Evolutionary conservation across 2,113 vertebrate genomes (phyloP), one percentile per base, ranked within the genome.

Genomic region (Pteruthius melanotis): DNA sequence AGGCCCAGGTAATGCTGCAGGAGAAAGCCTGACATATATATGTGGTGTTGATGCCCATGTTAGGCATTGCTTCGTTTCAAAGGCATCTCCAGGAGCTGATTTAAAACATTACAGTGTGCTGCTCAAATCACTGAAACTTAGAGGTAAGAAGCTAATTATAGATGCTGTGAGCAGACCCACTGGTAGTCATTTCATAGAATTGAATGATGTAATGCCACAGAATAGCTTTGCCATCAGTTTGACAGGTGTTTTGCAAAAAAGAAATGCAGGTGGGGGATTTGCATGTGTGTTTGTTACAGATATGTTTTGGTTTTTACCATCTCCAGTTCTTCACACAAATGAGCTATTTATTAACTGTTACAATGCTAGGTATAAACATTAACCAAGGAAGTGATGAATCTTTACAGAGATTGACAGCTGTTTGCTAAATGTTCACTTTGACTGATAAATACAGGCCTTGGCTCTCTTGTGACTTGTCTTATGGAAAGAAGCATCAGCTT

Each of bases 81-180:
- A 90, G 65, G 74, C 49, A 7, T 87, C n/a, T 64, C 78, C 53
- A 76, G 49, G 83, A 84, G 63, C 88, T 88, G 71, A 88, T 93
- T 95, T 94, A 83, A 90, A 94, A 42, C 75, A 53, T 86, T 94
- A 94, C 92, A 94, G 37, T 45, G 66, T 61, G 53, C 75, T 86
- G 70, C 85, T 88, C 30, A 0, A 27, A 94, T 86, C 90, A 77
- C 74, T 88, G 71, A 65, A 90, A 94, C 88, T 83, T 84, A 39
- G 90, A 83, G 92, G 90, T 92, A 93, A 97, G 88, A 31, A 90
- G 54, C 86, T 95, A 97, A 97, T 93, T 88, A 93, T 90, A 94
- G 92, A 78, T 39, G 68, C 45, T 57, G 37, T 31, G 79, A 77
- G 83, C 54, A 92, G 50, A 83, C 45, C 24, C 9, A 0, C 7